Base-by-base conservation (phyloP, 1,140 invertebrate genomes). In the Asobara japonica region DNA sequence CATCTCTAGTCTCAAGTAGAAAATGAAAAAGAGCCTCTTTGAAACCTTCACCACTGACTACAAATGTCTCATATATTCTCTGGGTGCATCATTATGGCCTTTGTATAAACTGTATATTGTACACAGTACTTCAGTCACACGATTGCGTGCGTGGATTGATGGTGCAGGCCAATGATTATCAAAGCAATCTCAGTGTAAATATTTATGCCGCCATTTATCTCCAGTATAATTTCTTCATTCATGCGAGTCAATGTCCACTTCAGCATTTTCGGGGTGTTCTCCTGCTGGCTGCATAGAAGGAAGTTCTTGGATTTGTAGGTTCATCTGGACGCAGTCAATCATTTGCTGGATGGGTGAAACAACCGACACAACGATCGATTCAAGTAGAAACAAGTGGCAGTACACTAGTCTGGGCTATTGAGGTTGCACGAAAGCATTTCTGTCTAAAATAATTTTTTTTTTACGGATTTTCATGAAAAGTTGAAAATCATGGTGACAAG, bases 101-200 rank as follows among this genome's bases (percentile, higher is more conserved):
- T 56, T 56, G 51, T 56, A 56, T 56, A 56, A 6, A 56, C 51
- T 10, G 18, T 25, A 56, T 16, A 56, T 56, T 56, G 51, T 56
- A 56, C 18, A 56, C 22, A 56, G 51, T 56, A 30, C 60, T 62
- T 16, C 25, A 62, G 60, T 62, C 27, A 62, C 27, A 31, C 27
- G 25, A 62, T 62, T n/a, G 60, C 60, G n/a, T 30, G 27, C 16
- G n/a, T 62, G 31, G 51, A 62, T 62, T 62, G 29, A 62, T 31
- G 60, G 29, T 29, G n/a, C 16, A n/a, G 27, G n/a, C 29, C 25
- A 62, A 30, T 62, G 60, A 62, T 62, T 62, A 4, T 31, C 60
- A 62, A 30, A 62, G 60, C 18, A 62, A 62, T 62, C 60, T 62
- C 29, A 62, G 31, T 16, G 60, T 31, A 62, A 62, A 62, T 31